These are phyloP conservation scores for Sparidentex hasta DNA, from an alignment of 2,797 vertebrate species.

Conservation along the genomic window DNA sequence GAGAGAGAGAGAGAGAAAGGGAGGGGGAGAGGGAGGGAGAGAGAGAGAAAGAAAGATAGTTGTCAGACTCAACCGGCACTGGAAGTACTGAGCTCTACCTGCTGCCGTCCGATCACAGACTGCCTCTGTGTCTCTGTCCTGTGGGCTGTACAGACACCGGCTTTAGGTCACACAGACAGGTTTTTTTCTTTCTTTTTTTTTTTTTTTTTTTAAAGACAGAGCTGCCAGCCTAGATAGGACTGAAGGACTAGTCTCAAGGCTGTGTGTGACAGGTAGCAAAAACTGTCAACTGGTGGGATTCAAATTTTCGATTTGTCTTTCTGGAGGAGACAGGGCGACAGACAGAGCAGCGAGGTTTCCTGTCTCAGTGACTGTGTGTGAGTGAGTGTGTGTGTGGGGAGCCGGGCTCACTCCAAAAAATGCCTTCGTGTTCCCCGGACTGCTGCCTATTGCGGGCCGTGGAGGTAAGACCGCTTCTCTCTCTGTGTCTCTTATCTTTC, in stretches of 20 bases:
- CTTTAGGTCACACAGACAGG: constrained; percentile 60
- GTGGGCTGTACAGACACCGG: constrained; percentile 49
- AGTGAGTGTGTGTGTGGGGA: constrained; percentile 72
- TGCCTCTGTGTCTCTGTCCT: constrained; percentile 70
- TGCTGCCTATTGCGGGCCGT: constrained; percentile 90
- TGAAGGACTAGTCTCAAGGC: constrained; percentile 57
- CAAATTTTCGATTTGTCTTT: constrained; percentile 53
- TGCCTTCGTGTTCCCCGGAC: constrained; percentile 92
- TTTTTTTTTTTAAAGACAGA: constrained; percentile 12
- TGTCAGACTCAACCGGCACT: constrained; percentile 85
- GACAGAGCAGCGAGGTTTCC: constrained; percentile 53
- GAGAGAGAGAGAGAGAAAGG: not conserved
- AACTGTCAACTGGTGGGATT: constrained; percentile 65
- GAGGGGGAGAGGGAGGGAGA: too few species aligned
- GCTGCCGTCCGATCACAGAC: constrained; percentile 82
- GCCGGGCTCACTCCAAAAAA: constrained; percentile 84
- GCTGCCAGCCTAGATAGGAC: constrained; percentile 54
- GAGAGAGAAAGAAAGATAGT: constrained; percentile 76
- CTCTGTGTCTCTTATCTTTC: constrained; percentile 60
- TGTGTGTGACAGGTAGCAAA: constrained; percentile 69
- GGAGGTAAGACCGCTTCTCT: constrained; percentile 87
- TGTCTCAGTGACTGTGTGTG: constrained; percentile 57
- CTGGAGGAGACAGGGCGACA: constrained; percentile 49
- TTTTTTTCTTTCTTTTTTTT: constrained; percentile 9
- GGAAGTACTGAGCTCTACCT: constrained; percentile 82